Percentiles rank a stretch among this genome's conserved stretches.
phyloP scores from a whole-genome alignment of 2,797 vertebrate species.

The Mycteria americana region DNA sequence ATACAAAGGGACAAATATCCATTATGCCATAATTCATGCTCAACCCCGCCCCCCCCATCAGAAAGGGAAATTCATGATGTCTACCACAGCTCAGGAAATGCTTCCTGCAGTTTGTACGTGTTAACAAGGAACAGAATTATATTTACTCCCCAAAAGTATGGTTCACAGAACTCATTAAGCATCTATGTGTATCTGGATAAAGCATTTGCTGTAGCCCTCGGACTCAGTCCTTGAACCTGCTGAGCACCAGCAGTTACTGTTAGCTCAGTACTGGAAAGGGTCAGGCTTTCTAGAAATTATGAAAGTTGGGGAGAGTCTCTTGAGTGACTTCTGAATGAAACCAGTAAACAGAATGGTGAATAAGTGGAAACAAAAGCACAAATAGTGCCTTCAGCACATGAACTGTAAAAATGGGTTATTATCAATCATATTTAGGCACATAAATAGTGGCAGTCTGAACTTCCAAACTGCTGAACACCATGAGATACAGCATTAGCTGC shows the following conservation, averaged over 20 bases:
- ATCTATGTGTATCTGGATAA: background rate
- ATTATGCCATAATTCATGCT: background rate
- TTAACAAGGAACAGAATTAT: background rate
- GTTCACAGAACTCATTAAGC: background rate
- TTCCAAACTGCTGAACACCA: background rate
- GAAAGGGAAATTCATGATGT: background rate
- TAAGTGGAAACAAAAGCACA: background rate
- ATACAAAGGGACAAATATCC: background rate
- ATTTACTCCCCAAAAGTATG: background rate
- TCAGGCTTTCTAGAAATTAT: background rate
- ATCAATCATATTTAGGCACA: background rate
- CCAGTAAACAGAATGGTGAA: background rate
- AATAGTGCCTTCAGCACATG: background rate
- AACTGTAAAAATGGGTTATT: background rate
- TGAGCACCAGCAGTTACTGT: background rate
- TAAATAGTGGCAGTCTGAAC: background rate
- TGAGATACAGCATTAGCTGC: background rate
- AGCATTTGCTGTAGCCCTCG: background rate
- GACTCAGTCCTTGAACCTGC: background rate
- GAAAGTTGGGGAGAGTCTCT: background rate
- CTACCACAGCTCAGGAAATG: background rate
- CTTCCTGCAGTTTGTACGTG: background rate
- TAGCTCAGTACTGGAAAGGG: background rate
- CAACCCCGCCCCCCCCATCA: background rate
- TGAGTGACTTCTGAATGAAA: background rate